These are phyloP conservation scores for Martes flavigula DNA, from an alignment of 2,797 vertebrate genomes.

Conservation along the genomic window DNA sequence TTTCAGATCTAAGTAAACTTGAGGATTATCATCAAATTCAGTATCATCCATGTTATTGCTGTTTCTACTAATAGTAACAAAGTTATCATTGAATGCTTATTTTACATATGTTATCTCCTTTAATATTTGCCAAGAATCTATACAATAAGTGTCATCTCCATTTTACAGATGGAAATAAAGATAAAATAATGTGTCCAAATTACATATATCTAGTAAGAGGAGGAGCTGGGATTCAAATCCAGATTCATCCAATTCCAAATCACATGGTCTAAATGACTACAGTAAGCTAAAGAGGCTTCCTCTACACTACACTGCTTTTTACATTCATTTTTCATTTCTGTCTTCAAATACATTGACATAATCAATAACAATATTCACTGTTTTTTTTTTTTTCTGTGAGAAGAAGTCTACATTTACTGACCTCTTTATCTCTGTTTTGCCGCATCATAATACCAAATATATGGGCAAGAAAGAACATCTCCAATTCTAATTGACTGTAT, in stretches of 20 bases:
- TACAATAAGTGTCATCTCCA: not conserved
- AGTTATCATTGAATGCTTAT: not conserved
- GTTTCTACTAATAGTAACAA: not conserved
- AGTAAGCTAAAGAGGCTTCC: not conserved
- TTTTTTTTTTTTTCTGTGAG: not conserved
- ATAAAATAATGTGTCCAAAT: not conserved
- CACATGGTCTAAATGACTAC: not conserved
- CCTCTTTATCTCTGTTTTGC: not conserved
- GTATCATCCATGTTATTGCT: not conserved
- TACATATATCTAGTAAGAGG: not conserved
- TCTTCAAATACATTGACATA: constrained; percentile 21
- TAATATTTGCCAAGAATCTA: not conserved
- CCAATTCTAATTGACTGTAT: not conserved
- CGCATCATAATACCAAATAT: not conserved
- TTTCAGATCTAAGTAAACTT: not conserved
- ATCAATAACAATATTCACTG: constrained; percentile 9
- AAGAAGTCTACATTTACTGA: not conserved
- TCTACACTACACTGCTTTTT: not conserved
- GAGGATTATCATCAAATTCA: not conserved
- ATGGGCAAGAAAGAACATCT: not conserved
- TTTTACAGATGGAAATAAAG: not conserved
- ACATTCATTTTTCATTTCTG: constrained; percentile 2
- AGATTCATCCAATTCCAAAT: not conserved
- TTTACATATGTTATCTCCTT: not conserved
- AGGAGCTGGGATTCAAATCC: not conserved